A percentile compares a stretch with the other conserved stretches of the same genome.
Conservation (phyloP, 2,113 vertebrate species). For the Dinomys branickii region DNA sequence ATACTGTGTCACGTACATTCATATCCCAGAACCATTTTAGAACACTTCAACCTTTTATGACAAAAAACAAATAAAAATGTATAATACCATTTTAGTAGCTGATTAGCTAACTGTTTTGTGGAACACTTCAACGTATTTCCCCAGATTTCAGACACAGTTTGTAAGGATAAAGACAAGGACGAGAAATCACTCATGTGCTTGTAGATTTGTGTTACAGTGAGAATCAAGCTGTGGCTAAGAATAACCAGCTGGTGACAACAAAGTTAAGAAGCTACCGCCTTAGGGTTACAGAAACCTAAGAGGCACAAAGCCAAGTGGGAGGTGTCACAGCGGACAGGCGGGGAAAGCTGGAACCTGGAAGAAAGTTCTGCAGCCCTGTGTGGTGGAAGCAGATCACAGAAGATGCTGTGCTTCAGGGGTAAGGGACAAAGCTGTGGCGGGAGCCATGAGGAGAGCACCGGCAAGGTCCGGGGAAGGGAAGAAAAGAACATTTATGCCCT, state of each 20-base stretch:
- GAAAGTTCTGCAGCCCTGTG: background rate
- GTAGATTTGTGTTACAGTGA: background rate
- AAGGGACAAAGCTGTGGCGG: background rate
- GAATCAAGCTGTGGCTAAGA: background rate
- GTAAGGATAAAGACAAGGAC: background rate
- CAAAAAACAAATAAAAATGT: background rate
- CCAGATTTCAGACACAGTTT: background rate
- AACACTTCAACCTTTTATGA: background rate
- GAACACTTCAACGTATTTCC: background rate
- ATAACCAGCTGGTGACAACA: background rate
- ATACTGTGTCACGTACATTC: background rate
- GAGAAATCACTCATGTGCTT: background rate
- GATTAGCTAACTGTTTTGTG: background rate
- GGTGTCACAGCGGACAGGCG: background rate
- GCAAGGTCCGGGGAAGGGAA: conserved; percentile 44
- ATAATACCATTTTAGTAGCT: background rate
- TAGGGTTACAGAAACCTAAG: background rate
- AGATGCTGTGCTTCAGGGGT: background rate
- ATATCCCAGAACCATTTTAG: background rate
- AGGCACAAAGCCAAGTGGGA: background rate
- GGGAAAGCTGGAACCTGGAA: background rate
- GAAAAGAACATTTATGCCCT: conserved; percentile 53
- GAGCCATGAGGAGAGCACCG: background rate
- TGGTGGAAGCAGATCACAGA: background rate
- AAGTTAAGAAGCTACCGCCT: background rate